Conservation (phyloP, 2,888 invertebrate species). For the Drosophila prostipennis region DNA sequence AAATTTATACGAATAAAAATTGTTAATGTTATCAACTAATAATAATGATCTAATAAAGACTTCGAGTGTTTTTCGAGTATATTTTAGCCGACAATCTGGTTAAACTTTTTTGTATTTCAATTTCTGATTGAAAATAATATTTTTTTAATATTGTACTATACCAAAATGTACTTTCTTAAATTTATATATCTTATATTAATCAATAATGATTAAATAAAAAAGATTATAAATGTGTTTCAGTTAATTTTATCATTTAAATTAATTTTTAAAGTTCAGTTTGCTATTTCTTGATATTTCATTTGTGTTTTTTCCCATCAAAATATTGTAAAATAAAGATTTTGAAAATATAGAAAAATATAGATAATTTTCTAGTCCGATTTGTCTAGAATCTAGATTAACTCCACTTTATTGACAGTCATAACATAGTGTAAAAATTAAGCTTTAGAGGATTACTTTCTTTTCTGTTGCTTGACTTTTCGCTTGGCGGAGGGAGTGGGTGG, state of each 20-base stretch:
- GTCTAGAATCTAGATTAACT: constrained; percentile 1
- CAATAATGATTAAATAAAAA: too few species aligned
- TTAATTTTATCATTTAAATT: too few species aligned
- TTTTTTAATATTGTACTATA: too few species aligned
- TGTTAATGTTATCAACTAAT: constrained; percentile 61
- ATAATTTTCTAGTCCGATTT: background rate
- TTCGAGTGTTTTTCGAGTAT: constrained; percentile 22
- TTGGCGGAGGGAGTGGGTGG: background rate
- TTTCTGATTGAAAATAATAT: too few species aligned
- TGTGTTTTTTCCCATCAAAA: too few species aligned
- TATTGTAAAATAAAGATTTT: too few species aligned
- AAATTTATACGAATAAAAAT: constrained; percentile 46
- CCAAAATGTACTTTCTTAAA: too few species aligned
- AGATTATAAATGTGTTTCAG: too few species aligned
- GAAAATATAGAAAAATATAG: too few species aligned
- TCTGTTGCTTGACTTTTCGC: constrained; percentile 17
- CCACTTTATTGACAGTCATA: constrained; percentile 20
- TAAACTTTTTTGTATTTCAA: background rate
- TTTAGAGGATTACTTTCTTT: constrained; percentile 1
- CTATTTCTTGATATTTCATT: too few species aligned
- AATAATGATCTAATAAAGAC: constrained; percentile 42
- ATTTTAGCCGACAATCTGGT: constrained; percentile 1
- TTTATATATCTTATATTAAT: too few species aligned
- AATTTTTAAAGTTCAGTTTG: too few species aligned
- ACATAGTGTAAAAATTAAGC: background rate